phyloP scores from a whole-genome alignment of 2,888 invertebrate species.

The Hetaerina titia region DNA sequence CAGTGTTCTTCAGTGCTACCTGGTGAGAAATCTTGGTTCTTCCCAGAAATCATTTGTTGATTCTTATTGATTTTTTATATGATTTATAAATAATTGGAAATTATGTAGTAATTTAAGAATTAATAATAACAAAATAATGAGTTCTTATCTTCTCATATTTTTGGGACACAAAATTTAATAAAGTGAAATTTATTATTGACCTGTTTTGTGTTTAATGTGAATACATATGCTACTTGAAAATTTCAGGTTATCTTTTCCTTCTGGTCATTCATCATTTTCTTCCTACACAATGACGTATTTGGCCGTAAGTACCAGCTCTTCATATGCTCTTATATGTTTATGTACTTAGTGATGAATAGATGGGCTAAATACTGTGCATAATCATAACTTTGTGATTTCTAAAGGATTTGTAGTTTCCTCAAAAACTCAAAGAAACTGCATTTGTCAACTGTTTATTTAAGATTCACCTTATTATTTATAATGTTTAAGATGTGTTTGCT shows the following conservation, averaged over 20 bases:
- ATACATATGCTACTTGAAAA: slow-evolving; percentile 70
- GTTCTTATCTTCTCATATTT: background rate
- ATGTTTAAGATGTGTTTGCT: too few species aligned
- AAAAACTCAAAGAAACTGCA: slow-evolving; percentile 63
- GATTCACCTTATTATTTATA: too few species aligned
- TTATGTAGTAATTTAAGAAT: too few species aligned
- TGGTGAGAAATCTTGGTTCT: too few species aligned
- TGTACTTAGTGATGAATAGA: background rate
- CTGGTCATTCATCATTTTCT: slow-evolving; percentile 94
- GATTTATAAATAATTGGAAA: too few species aligned
- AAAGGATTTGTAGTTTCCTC: background rate
- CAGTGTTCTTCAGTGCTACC: too few species aligned
- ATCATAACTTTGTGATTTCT: too few species aligned
- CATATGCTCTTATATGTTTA: slow-evolving; percentile 66
- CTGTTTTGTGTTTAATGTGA: background rate
- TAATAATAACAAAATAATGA: too few species aligned
- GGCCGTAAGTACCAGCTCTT: slow-evolving; percentile 82
- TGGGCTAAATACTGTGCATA: background rate
- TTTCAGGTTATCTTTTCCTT: slow-evolving; percentile 90
- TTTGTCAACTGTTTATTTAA: background rate
- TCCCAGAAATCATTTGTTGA: too few species aligned
- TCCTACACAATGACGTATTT: slow-evolving; percentile 92
- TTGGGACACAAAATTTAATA: background rate
- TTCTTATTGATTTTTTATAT: too few species aligned
- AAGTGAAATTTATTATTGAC: background rate